A percentile compares a stretch with the other conserved stretches of the same genome.
These are phyloP conservation scores for Iphiclides podalirius DNA, from an alignment of 2,888 invertebrate species.

Conservation along the genomic window DNA sequence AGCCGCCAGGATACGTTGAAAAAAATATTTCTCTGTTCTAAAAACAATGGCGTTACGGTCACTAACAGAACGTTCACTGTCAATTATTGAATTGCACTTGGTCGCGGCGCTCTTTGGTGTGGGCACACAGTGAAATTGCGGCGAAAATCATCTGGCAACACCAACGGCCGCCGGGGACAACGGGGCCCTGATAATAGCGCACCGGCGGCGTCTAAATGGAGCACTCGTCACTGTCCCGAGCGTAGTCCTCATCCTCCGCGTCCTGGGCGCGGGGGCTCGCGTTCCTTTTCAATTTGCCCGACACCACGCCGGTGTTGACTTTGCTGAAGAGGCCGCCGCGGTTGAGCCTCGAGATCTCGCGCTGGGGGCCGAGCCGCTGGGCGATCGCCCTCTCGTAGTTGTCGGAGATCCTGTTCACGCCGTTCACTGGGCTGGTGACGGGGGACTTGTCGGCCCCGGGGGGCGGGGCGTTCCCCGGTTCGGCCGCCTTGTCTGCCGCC, in stretches of 20 bases:
- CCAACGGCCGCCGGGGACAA: conserved; percentile 15
- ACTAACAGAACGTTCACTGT: conserved; percentile 27
- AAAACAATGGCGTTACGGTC: conserved; percentile 37
- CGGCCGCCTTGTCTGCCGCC: conserved; percentile 43
- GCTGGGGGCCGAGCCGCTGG: conserved; percentile 63
- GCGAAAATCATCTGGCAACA: conserved; percentile 31
- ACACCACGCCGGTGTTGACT: conserved; percentile 68
- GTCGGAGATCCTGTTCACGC: conserved; percentile 72
- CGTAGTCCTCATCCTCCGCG: conserved; percentile 75
- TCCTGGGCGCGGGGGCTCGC: conserved; percentile 44
- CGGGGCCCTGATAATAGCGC: not conserved
- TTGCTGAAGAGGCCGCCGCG: conserved; percentile 67
- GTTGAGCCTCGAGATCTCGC: conserved; percentile 55
- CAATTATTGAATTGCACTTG: conserved; percentile 43
- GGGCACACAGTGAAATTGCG: conserved; percentile 40
- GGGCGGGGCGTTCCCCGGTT: conserved; percentile 43
- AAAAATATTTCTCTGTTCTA: conserved; percentile 66
- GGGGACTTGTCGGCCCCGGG: conserved; percentile 48
- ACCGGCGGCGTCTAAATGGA: conserved; percentile 69
- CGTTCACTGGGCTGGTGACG: conserved; percentile 61
- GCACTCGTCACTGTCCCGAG: conserved; percentile 82
- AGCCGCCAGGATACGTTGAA: conserved; percentile 66
- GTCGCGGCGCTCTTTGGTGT: conserved; percentile 63
- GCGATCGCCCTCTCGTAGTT: conserved; percentile 73
- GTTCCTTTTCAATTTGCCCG: conserved; percentile 53